Evolutionary conservation across 2,888 invertebrate genomes (phyloP).

Genomic region (Leptogaster cylindrica): DNA sequence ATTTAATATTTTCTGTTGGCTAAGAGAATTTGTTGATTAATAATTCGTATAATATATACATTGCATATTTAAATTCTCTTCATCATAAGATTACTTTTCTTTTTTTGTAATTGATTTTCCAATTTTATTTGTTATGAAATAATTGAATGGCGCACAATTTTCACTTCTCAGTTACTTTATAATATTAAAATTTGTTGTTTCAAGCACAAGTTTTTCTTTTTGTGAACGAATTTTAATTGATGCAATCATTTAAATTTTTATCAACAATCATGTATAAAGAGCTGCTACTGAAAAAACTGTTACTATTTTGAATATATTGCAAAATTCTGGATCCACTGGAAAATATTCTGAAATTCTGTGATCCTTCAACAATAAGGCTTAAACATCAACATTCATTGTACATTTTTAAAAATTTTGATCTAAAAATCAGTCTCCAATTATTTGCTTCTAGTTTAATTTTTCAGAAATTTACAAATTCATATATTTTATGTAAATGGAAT

Average conservation of each 20-base stretch:
- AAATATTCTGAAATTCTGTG: too few species aligned
- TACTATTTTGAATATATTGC: too few species aligned
- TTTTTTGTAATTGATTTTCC: neutral
- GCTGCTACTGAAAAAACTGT: neutral
- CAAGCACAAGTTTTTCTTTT: conserved; percentile 22
- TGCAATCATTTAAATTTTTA: neutral
- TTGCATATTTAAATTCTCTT: neutral
- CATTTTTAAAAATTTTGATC: too few species aligned
- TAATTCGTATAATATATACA: conserved; percentile 4
- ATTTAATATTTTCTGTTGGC: conserved; percentile 11
- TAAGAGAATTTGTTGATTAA: conserved; percentile 10
- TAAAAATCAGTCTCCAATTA: too few species aligned
- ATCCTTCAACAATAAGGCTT: too few species aligned
- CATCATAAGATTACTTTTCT: neutral
- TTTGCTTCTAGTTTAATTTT: too few species aligned
- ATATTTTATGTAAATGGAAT: too few species aligned
- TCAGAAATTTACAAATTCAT: too few species aligned
- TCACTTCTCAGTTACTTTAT: conserved; percentile 15
- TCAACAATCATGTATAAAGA: neutral
- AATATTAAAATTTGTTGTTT: conserved; percentile 18
- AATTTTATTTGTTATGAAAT: conserved; percentile 12
- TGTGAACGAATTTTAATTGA: conserved; percentile 6
- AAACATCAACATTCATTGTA: too few species aligned
- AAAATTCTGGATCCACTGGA: too few species aligned
- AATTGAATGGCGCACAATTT: conserved; percentile 38